phyloP scores from a whole-genome alignment of 2,113 vertebrate species.

The Corvus moneduloides region DNA sequence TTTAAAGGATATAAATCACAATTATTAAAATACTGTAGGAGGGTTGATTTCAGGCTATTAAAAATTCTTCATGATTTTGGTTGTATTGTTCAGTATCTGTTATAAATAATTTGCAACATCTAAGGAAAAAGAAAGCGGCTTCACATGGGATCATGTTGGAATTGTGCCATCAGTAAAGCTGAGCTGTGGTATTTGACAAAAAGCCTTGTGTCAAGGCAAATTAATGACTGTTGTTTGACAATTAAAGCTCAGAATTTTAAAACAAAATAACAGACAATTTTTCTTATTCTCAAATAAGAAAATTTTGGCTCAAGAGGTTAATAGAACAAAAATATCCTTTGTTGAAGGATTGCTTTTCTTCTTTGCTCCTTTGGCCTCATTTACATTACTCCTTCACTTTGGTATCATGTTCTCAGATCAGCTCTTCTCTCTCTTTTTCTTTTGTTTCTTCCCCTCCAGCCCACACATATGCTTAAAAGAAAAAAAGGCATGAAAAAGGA shows the following conservation, averaged over 20 bases:
- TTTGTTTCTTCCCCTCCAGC: neutral
- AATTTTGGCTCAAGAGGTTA: neutral
- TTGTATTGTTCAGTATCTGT: neutral
- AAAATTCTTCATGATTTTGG: neutral
- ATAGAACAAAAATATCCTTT: constrained; percentile 1
- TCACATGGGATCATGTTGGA: neutral
- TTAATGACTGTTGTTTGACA: constrained; percentile 36
- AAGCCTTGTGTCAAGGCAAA: constrained; percentile 9
- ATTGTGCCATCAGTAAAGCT: neutral
- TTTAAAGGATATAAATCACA: neutral
- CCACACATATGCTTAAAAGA: neutral
- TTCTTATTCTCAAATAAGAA: neutral
- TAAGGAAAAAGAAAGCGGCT: neutral
- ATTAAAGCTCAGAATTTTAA: constrained; percentile 34
- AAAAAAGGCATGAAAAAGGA: neutral
- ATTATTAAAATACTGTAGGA: neutral
- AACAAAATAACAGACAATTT: neutral
- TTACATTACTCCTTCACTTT: neutral
- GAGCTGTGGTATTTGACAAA: constrained; percentile 28
- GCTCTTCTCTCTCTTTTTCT: neutral
- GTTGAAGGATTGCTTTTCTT: neutral
- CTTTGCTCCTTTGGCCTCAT: neutral
- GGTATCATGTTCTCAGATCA: neutral
- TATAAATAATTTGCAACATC: neutral
- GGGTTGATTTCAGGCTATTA: neutral